phyloP scores from a whole-genome alignment of 2,113 vertebrate species.

The Leptocoma aspasia region DNA sequence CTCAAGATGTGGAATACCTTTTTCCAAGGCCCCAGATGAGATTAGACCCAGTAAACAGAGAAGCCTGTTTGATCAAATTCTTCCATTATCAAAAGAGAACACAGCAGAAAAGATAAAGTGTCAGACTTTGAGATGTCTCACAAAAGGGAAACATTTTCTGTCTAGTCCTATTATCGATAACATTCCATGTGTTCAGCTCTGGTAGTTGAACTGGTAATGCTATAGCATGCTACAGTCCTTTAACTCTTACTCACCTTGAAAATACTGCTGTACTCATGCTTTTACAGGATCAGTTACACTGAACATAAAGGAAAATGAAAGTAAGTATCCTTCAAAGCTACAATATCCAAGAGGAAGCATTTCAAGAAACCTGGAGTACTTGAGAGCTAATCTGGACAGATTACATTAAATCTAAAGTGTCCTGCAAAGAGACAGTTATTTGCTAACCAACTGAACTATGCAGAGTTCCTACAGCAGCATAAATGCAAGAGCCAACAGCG shows the following conservation, averaged over 20 bases:
- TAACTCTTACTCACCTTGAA: background rate
- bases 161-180: background rate
- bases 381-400: background rate
- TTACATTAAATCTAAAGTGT: background rate
- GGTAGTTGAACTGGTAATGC: fast-evolving
- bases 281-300: background rate
- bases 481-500: background rate
- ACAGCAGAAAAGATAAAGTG: background rate
- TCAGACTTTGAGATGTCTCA: background rate
- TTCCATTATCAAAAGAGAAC: background rate
- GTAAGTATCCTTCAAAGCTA: background rate
- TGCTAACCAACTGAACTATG: background rate
- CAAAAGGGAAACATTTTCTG: background rate
- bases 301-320: background rate
- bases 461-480: background rate
- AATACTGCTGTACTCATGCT: background rate
- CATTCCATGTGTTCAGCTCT: background rate
- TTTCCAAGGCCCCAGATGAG: background rate
- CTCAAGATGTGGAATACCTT: background rate
- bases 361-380: background rate
- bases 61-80: background rate
- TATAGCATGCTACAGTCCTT: background rate
- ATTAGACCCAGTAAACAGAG: background rate
- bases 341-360: background rate
- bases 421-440: background rate